A percentile compares a stretch with the other conserved stretches of the same genome.
phyloP scores from a whole-genome alignment of 2,113 vertebrate species.

The Notiomystis cincta region DNA sequence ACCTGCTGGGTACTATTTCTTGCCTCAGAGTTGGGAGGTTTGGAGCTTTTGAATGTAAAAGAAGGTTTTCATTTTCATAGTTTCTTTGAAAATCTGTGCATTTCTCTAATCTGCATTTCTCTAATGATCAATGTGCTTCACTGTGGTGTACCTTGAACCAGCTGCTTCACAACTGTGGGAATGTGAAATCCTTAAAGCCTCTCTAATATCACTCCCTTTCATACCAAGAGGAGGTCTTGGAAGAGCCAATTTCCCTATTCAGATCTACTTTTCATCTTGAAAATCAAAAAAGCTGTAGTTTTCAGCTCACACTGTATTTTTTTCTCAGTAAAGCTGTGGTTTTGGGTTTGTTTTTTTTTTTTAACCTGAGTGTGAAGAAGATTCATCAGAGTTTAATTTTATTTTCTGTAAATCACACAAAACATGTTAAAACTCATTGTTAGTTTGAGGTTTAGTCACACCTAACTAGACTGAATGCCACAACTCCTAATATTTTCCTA shows the following conservation, averaged over 20 bases:
- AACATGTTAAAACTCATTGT: neutral
- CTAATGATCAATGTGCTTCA: neutral
- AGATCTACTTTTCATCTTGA: neutral
- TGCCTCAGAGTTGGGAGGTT: neutral
- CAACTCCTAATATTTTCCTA: neutral
- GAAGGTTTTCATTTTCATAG: neutral
- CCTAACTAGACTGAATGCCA: neutral
- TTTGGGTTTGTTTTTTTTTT: neutral
- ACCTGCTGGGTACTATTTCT: neutral
- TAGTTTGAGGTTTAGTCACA: neutral
- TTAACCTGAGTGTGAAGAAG: neutral
- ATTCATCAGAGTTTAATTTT: neutral
- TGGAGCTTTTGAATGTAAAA: neutral
- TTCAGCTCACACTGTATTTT: neutral
- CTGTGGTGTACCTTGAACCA: neutral
- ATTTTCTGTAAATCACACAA: neutral
- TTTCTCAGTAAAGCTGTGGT: neutral
- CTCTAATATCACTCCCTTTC: neutral
- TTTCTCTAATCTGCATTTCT: neutral
- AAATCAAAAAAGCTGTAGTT: neutral
- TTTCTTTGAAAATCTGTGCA: neutral
- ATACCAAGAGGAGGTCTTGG: neutral
- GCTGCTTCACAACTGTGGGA: neutral
- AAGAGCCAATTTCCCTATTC: neutral
- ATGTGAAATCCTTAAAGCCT: neutral